Conservation (phyloP, 2,797 vertebrate species). For the Sphenodon punctatus region DNA sequence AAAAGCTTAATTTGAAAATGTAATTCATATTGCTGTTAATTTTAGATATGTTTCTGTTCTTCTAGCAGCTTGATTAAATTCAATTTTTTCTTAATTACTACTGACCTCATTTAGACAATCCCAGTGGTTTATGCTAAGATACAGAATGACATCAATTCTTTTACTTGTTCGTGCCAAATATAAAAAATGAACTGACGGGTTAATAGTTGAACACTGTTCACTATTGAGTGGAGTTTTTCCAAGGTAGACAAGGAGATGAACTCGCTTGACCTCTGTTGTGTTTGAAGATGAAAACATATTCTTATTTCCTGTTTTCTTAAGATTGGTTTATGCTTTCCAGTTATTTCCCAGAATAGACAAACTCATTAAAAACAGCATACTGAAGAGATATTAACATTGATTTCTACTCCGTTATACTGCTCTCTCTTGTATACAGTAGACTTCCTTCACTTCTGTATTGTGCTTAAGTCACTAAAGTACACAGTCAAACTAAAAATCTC, state of each 20-base stretch:
- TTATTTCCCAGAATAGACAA: not conserved
- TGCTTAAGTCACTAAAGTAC: too few species aligned
- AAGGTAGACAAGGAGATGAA: too few species aligned
- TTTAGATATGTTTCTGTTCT: not conserved
- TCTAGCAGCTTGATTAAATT: not conserved
- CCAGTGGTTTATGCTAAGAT: not conserved
- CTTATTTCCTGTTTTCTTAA: too few species aligned
- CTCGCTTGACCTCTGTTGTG: not conserved
- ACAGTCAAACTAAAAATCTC: too few species aligned
- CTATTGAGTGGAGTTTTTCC: too few species aligned
- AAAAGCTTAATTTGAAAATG: conserved; percentile 1
- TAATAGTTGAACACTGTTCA: too few species aligned
- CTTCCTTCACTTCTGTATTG: too few species aligned
- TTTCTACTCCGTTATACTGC: too few species aligned
- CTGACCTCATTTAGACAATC: not conserved
- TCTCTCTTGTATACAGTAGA: too few species aligned
- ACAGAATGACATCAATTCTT: not conserved
- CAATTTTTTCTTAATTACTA: not conserved
- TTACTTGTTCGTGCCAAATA: not conserved
- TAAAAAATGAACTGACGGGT: too few species aligned
- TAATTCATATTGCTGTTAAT: not conserved
- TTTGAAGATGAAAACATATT: not conserved
- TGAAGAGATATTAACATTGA: not conserved
- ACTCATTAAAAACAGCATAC: not conserved
- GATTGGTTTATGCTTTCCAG: not conserved